Evolutionary conservation across 2,113 vertebrate species (phyloP), one percentile per base, ranked within the genome.

Genomic region (Clarias magur): DNA sequence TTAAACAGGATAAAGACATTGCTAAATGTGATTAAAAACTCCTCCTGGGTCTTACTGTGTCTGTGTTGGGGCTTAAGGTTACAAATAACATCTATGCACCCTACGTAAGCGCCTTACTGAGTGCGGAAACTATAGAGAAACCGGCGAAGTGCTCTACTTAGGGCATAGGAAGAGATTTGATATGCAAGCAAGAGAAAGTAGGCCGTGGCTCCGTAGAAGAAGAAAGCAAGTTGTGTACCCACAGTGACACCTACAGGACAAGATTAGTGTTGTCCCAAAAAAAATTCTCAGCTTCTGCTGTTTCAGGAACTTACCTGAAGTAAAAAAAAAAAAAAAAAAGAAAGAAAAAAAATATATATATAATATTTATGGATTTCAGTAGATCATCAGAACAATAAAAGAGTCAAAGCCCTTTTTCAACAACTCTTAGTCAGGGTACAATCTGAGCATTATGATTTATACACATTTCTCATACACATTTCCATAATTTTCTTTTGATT

Each of bases 1-100:
- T 89, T 3, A 94, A 38, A 68, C 85, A 38, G 1, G 63, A 90
- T 19, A 93, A 56, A 8, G 90, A 90, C 94, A 95, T 95, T 42
- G 3, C 27, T 67, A 21, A 25, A 42, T 23, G 2, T 34, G 13
- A 19, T 5, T 76, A 25, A 59, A 38, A 23, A 80, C 15, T 30
- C 25, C 19, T 5, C 13, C 30, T 13, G 7, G 3, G 9, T 53
- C 21, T 30, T 57, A 10, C 48, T n/a, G 38, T 11, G 25, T 7
- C 68, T 38, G 15, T 59, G 57, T 5, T 59, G 13, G 48, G 48
- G 48, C 48, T 48, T 48, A 48, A 48, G 27, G 67, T 34, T 10
- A 0, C 21, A 48, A 75, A 80, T 48, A 80, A 60, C 30, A 23
- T 13, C 0, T 0, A 0, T 11, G 7, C 0, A 13, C 56, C 27